phyloP scores from a whole-genome alignment of 2,797 vertebrate genomes.

The Gymnothorax javanicus region DNA sequence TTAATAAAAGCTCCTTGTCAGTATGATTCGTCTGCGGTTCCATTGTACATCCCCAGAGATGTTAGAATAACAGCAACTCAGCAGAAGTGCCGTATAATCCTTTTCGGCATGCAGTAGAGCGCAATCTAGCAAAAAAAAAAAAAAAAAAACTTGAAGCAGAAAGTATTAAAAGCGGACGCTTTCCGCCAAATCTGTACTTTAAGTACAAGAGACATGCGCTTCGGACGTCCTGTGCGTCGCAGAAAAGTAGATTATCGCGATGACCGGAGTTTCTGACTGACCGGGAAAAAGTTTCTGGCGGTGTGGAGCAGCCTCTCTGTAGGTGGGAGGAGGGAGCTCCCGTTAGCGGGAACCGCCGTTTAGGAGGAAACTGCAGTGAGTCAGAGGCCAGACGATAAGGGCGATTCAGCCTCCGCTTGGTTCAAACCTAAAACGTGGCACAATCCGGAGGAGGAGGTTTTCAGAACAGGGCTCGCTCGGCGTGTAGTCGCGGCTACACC shows the following conservation, averaged over 20 bases:
- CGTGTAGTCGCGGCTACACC: neutral
- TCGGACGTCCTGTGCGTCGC: neutral
- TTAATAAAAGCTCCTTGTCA: slow-evolving; percentile 46
- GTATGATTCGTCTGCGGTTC: slow-evolving; percentile 34
- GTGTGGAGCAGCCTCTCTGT: neutral
- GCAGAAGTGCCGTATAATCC: slow-evolving; percentile 35
- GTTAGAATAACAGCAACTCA: slow-evolving; percentile 39
- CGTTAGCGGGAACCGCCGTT: neutral
- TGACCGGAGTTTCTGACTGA: neutral
- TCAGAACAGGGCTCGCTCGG: neutral
- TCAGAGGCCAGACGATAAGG: slow-evolving; percentile 17
- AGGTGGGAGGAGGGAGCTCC: slow-evolving; percentile 11
- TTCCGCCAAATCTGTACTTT: neutral
- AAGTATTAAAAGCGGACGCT: neutral
- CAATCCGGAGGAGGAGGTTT: neutral
- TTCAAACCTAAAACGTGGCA: neutral
- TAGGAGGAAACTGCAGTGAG: slow-evolving; percentile 9
- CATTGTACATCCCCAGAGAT: slow-evolving; percentile 49
- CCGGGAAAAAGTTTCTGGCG: neutral
- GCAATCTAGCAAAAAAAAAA: slow-evolving; percentile 59
- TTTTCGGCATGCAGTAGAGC: slow-evolving; percentile 46
- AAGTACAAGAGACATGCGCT: neutral
- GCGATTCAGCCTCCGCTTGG: neutral
- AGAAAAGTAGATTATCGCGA: neutral
- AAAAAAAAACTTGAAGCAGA: slow-evolving; percentile 29